Base-by-base conservation (phyloP, 2,113 vertebrate genomes). In the Nothocercus julius region DNA sequence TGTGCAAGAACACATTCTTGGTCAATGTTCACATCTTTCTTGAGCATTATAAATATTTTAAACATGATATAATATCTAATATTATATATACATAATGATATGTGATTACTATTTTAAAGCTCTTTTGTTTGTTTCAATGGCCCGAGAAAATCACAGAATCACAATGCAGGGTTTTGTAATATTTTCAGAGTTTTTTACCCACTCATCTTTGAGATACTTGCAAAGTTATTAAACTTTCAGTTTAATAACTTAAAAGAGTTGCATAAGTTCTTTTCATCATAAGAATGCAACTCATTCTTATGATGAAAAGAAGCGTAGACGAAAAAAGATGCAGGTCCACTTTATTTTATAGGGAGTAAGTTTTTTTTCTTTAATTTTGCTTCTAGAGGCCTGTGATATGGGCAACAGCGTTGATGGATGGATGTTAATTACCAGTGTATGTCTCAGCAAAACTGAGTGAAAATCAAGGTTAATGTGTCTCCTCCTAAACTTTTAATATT, bases 401-500 rank as follows among this genome's bases (percentile, higher is more conserved):
- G 40, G 38, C 16, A 38, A 42, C 49, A 80, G 47, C 54, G 56
- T 18, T 89, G 69, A 74, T 85, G 45, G 90, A 90, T 51, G 58
- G 11, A 24, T 82, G 63, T 89, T 94, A 92, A 94, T 89, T 93
- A 84, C 24, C 0, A 1, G 18, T 53, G 25, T 85, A 56, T 72
- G 30, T 38, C 86, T 95, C 90, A 93, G 86, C 44, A 91, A 88
- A 94, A 83, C 25, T 51, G 47, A 74, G 40, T 61, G 62, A 85
- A 95, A 96, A 92, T 61, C 81, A 81, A 73, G 79, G 56, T 82
- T 93, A 92, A 73, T 94, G 54, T 73, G 42, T 82, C 63, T 96
- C 90, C 73, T 87, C 27, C 47, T 95, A 92, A 82, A 87, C 80
- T 96, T 95, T 76, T 86, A 88, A 79, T 89, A 85, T 83, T 90